phyloP scores from a whole-genome alignment of 2,797 vertebrate genomes.

The Falco naumanni region DNA sequence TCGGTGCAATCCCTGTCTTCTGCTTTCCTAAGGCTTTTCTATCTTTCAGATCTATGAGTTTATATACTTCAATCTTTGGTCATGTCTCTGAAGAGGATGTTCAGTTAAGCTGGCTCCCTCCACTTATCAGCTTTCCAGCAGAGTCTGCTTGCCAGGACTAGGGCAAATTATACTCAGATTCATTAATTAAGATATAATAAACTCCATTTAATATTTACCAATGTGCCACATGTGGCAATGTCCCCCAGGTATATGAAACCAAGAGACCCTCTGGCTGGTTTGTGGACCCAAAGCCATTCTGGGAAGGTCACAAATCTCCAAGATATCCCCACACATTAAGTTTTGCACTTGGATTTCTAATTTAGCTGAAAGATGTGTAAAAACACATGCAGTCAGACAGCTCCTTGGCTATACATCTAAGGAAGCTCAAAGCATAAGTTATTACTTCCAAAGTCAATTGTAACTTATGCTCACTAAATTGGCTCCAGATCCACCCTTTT shows the following conservation, averaged over 20 bases:
- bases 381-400: constrained; percentile 45
- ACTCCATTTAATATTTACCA: constrained; percentile 3
- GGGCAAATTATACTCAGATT: constrained; percentile 13
- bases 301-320: constrained; percentile 16
- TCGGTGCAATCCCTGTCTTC: neutral
- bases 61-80: neutral
- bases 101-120: neutral
- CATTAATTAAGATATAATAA: constrained; percentile 23
- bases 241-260: neutral
- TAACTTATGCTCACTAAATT: constrained; percentile 65
- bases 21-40: neutral
- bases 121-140: neutral
- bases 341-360: constrained; percentile 43
- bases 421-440: constrained; percentile 39
- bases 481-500: constrained; percentile 63
- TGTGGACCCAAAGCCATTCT: neutral
- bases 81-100: neutral
- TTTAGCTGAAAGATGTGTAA: constrained; percentile 56
- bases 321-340: constrained; percentile 9
- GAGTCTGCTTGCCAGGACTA: neutral
- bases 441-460: constrained; percentile 65
- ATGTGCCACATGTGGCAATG: neutral
- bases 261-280: neutral
- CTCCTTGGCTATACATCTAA: constrained; percentile 50
- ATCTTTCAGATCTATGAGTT: neutral